Conservation (phyloP, 2,888 invertebrate species). For the Phragmatobia fuliginosa region DNA sequence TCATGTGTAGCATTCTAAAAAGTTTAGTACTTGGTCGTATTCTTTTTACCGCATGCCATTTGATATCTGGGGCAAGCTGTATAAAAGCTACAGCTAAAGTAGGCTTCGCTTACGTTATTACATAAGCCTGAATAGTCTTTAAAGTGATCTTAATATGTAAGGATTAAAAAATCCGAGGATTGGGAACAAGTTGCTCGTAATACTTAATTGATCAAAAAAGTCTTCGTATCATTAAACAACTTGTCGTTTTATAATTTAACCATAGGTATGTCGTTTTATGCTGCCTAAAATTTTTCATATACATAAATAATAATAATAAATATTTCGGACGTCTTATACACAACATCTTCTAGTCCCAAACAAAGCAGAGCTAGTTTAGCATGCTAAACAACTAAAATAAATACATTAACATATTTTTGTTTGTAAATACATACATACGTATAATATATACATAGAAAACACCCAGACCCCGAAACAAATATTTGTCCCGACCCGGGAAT, state of each 20-base stretch:
- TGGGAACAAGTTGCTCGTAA: neutral
- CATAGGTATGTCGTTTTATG: too few relatives aligned
- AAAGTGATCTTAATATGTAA: neutral
- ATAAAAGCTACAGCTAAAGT: neutral
- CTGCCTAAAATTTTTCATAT: too few relatives aligned
- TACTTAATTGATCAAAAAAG: neutral
- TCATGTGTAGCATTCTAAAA: slow-evolving; percentile 1
- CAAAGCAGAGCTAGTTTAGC: too few relatives aligned
- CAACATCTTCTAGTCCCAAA: too few relatives aligned
- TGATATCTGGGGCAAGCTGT: slow-evolving; percentile 1
- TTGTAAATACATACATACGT: too few relatives aligned
- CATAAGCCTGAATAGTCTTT: neutral
- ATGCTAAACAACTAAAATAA: too few relatives aligned
- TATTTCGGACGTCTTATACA: too few relatives aligned
- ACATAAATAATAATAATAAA: too few relatives aligned
- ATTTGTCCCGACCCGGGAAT: too few relatives aligned
- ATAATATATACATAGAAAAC: too few relatives aligned
- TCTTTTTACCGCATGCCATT: neutral
- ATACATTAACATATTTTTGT: too few relatives aligned
- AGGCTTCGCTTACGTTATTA: neutral
- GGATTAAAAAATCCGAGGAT: neutral
- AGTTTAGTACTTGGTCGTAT: neutral
- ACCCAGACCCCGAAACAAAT: too few relatives aligned
- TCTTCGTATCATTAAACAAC: neutral
- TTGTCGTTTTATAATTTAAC: neutral